These are phyloP conservation scores for Spea hammondii DNA, from an alignment of 2,797 vertebrate species.

Conservation along the genomic window DNA sequence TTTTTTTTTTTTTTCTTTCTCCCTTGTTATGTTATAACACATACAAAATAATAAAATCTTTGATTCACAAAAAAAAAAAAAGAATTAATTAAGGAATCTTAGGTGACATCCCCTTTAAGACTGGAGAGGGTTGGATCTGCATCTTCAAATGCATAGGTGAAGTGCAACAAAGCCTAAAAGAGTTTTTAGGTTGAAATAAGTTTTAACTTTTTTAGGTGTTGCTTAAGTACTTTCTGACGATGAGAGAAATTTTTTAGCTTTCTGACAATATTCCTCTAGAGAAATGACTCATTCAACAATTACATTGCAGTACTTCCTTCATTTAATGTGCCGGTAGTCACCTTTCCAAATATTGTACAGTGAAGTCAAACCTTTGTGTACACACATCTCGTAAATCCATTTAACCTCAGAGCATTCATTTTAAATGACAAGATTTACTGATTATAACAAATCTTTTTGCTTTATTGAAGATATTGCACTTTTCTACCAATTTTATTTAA, in stretches of 20 bases:
- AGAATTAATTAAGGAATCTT: no score
- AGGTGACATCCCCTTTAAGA: no score
- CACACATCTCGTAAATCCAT: conserved; percentile 25
- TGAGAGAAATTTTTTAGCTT: conserved; percentile 26
- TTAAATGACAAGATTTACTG: neutral
- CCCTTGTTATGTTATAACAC: no score
- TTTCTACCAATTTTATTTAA: neutral
- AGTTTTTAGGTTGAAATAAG: conserved; percentile 2
- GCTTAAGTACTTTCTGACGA: neutral
- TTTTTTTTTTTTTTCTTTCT: no score
- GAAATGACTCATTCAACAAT: conserved; percentile 41
- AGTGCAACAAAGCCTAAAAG: neutral
- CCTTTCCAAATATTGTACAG: conserved; percentile 46
- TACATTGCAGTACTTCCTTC: conserved; percentile 42
- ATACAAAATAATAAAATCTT: no score
- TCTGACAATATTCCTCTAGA: conserved; percentile 34
- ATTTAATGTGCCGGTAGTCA: conserved; percentile 27
- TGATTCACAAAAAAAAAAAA: no score
- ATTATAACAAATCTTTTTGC: conserved; percentile 5
- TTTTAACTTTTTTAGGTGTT: neutral
- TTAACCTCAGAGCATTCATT: conserved; percentile 40
- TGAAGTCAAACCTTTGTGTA: conserved; percentile 36
- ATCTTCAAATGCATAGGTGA: no score
- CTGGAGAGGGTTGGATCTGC: no score
- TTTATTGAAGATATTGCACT: neutral